Evolutionary conservation across 2,797 vertebrate species (phyloP).

Genomic region (Aphelocoma californica): DNA sequence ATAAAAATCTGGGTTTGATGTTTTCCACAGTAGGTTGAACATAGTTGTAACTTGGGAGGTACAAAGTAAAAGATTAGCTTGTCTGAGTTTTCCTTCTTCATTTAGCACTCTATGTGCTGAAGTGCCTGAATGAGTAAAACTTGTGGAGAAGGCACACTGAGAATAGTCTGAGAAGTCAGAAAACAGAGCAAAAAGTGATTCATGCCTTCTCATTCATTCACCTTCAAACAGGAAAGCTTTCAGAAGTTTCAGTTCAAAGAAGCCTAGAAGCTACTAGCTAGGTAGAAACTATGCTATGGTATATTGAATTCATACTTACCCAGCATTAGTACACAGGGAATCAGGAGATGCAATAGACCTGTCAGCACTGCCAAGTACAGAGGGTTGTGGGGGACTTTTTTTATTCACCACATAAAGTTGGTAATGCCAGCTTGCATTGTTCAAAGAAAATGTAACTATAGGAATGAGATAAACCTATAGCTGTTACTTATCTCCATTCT

Average conservation of each 20-base stretch:
- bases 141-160: neutral
- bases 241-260: neutral
- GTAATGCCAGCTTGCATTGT: neutral
- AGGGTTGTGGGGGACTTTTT: neutral
- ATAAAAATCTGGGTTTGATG: neutral
- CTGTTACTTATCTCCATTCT: neutral
- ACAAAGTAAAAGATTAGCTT: neutral
- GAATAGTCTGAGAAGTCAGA: neutral
- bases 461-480: neutral
- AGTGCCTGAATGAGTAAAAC: neutral
- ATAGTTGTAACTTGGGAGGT: neutral
- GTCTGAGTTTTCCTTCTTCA: neutral
- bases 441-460: neutral
- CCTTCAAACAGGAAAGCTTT: neutral
- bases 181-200: neutral
- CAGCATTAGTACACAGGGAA: neutral
- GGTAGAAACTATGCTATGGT: neutral
- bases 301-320: neutral
- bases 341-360: neutral
- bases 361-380: neutral
- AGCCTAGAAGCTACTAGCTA: neutral
- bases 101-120: neutral
- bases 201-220: neutral
- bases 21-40: neutral
- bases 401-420: accelerated